These are phyloP conservation scores for Sus scrofa DNA, from an alignment of 2,113 vertebrate genomes.

Conservation along the genomic window DNA sequence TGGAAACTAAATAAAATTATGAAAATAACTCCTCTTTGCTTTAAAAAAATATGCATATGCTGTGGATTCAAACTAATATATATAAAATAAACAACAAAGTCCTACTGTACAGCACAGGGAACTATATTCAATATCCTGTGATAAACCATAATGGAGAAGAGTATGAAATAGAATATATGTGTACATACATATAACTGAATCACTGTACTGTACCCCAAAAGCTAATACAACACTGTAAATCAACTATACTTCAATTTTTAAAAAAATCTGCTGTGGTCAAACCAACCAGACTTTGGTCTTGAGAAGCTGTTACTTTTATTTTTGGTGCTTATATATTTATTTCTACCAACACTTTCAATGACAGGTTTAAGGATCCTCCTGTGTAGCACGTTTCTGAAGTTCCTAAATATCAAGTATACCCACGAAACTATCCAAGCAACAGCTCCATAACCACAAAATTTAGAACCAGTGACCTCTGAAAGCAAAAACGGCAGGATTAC, in stretches of 20 bases:
- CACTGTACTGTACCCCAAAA: no score
- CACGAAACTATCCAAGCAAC: neutral
- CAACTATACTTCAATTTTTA: no score
- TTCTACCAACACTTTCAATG: neutral
- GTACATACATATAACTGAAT: no score
- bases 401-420: neutral
- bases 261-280: neutral
- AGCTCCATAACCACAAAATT: neutral
- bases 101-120: no score
- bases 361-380: neutral
- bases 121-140: no score
- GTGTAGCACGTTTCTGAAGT: neutral
- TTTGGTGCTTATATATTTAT: neutral
- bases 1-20: neutral
- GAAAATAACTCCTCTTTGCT: neutral
- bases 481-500: neutral
- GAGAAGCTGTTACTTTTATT: neutral
- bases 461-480: neutral
- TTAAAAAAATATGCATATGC: neutral
- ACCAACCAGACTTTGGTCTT: neutral
- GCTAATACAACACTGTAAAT: no score
- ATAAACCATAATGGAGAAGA: no score
- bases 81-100: no score
- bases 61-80: no score
- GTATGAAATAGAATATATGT: no score